A percentile compares a stretch with the other conserved stretches of the same genome.
These are phyloP conservation scores for Egretta garzetta DNA, from an alignment of 2,113 vertebrate genomes.

Conservation along the genomic window DNA sequence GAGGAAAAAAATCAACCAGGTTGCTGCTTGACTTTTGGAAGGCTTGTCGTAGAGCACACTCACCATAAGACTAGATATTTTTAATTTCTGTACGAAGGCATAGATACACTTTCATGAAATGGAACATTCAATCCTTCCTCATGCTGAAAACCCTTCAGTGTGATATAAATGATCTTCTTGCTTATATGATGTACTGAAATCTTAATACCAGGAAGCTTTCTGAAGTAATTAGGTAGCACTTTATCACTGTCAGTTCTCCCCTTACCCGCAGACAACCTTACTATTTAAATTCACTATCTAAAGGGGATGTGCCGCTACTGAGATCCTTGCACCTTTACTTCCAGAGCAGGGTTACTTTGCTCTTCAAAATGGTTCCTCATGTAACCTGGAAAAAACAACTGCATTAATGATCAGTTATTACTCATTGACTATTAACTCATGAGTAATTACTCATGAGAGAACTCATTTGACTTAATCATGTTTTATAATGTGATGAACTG, in stretches of 20 bases:
- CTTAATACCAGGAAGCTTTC: not conserved
- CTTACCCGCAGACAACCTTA: not conserved
- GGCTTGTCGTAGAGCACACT: not conserved
- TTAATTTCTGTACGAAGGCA: not conserved
- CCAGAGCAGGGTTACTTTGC: not conserved
- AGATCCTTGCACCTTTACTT: not conserved
- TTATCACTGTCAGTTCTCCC: not conserved
- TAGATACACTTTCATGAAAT: not conserved
- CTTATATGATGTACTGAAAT: not conserved
- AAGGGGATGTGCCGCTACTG: not conserved
- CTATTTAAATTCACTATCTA: not conserved
- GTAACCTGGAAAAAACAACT: not conserved
- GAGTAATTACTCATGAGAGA: not conserved
- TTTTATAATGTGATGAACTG: not conserved
- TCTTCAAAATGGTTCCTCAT: not conserved
- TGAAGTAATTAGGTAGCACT: not conserved
- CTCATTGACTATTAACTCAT: not conserved
- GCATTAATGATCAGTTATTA: not conserved
- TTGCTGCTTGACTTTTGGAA: not conserved
- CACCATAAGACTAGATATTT: not conserved
- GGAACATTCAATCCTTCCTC: not conserved
- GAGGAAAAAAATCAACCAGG: not conserved
- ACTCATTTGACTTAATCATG: not conserved
- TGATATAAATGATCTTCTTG: not conserved
- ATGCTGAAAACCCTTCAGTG: not conserved